Conservation (phyloP, 2,797 vertebrate genomes). For the Capromys pilorides region DNA sequence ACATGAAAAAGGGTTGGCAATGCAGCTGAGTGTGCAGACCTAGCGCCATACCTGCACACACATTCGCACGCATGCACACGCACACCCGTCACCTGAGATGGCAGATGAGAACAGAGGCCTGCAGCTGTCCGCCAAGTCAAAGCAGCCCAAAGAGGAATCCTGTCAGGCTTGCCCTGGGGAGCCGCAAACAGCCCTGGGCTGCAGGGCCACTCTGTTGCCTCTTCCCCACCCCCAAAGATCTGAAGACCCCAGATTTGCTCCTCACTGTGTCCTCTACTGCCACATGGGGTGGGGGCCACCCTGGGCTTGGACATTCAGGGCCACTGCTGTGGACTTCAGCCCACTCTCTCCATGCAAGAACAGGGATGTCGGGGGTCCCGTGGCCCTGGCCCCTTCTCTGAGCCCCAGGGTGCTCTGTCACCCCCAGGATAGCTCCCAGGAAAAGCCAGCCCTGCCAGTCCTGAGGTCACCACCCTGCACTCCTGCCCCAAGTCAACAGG, state of each 20-base stretch:
- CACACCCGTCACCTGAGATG: no score
- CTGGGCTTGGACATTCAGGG: background rate
- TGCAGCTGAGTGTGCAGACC: background rate
- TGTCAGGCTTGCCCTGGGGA: background rate
- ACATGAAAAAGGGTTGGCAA: background rate
- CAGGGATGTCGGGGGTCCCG: background rate
- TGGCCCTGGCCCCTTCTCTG: background rate
- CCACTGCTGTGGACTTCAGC: background rate
- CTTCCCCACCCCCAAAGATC: background rate
- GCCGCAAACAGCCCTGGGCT: background rate
- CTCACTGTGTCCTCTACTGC: background rate
- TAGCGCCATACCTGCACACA: background rate
- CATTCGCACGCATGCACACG: background rate
- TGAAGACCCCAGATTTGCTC: background rate
- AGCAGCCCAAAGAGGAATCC: rapidly evolving
- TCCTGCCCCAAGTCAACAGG: background rate
- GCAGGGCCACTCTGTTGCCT: rapidly evolving
- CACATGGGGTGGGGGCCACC: no score
- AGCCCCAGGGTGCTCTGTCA: background rate
- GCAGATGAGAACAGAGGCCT: background rate
- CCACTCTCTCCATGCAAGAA: background rate
- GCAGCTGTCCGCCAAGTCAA: background rate
- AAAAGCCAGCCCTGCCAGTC: background rate
- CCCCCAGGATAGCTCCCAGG: background rate
- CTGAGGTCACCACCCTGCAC: background rate